phyloP scores from a whole-genome alignment of 2,113 vertebrate species.

The Dolichallabes microphthalmus region DNA sequence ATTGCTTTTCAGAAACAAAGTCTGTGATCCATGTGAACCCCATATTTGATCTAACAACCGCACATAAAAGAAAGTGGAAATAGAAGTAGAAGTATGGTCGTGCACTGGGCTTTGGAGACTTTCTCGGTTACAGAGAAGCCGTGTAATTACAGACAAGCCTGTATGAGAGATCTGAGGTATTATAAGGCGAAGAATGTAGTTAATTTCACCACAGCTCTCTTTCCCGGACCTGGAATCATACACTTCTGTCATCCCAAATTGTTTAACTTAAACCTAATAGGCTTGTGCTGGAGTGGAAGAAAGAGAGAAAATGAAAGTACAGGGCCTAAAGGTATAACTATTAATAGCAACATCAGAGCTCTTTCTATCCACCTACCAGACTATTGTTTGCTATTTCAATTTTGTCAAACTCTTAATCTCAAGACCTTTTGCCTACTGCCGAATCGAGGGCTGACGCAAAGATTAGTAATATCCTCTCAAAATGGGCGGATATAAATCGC shows the following conservation, averaged over 20 bases:
- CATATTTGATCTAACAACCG: constrained; percentile 25
- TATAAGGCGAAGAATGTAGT: constrained; percentile 56
- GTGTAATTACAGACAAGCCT: constrained; percentile 49
- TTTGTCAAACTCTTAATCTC: constrained; percentile 22
- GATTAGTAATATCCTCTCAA: constrained; percentile 4
- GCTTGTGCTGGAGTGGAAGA: neutral
- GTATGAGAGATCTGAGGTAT: constrained; percentile 48
- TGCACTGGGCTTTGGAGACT: constrained; percentile 24
- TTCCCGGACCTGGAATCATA: constrained; percentile 36
- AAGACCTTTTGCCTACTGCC: neutral
- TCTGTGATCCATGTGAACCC: neutral
- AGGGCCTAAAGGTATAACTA: constrained; percentile 2
- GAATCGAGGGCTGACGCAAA: neutral
- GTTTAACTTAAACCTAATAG: constrained; percentile 50
- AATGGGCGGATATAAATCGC: neutral
- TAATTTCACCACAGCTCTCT: constrained; percentile 50
- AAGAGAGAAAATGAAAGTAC: constrained; percentile 20
- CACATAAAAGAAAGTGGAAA: constrained; percentile 1
- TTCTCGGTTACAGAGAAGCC: constrained; percentile 31
- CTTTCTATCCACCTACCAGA: constrained; percentile 17
- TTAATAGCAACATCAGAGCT: constrained; percentile 14
- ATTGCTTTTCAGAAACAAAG: constrained; percentile 21
- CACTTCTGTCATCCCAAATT: constrained; percentile 50
- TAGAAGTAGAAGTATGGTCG: neutral
- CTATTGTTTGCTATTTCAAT: constrained; percentile 18